A percentile compares a stretch with the other conserved stretches of the same genome.
These are phyloP conservation scores for Dufourea novaeangliae DNA, from an alignment of 1,140 invertebrate species.

Conservation along the genomic window DNA sequence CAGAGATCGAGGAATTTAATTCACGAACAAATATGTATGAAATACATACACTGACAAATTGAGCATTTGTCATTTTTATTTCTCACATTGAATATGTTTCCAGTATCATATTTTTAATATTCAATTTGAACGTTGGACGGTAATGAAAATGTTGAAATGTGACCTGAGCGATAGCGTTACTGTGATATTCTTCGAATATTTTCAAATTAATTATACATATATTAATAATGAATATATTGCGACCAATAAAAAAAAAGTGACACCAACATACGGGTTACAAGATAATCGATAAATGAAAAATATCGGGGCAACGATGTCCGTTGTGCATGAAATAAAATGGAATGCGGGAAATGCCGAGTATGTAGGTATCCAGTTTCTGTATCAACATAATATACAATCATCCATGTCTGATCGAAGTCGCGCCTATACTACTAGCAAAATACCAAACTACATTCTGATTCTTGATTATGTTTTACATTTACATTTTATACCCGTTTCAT, in stretches of 20 bases:
- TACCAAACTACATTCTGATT: no score
- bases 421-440: slow-evolving; percentile 3
- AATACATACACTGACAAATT: no score
- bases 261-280: not conserved
- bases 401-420: not conserved
- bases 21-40: no score
- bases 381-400: slow-evolving; percentile 5
- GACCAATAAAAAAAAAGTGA: not conserved
- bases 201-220: not conserved
- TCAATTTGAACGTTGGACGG: no score
- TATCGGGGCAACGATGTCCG: not conserved
- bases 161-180: no score
- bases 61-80: no score
- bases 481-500: no score
- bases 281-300: slow-evolving; percentile 21
- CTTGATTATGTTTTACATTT: no score
- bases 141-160: no score
- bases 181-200: not conserved
- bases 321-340: not conserved
- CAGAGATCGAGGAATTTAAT: no score
- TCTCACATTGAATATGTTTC: no score
- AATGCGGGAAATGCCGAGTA: not conserved
- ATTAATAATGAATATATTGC: not conserved
- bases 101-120: no score
- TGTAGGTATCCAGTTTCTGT: not conserved